Conservation (phyloP, 2,888 invertebrate species). For the Lochmaea capreae region DNA sequence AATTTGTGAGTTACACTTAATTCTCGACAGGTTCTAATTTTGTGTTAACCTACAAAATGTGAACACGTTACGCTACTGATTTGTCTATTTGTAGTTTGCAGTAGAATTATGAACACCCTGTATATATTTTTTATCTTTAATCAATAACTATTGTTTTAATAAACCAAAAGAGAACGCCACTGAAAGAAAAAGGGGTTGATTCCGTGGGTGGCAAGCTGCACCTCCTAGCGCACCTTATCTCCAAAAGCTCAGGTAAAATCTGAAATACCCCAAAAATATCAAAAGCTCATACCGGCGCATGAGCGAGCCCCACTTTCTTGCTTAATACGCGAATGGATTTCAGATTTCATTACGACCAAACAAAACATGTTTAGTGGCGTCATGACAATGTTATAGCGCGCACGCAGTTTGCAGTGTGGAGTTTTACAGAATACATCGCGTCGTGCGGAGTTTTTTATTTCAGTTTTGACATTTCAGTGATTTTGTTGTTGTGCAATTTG, state of each 20-base stretch:
- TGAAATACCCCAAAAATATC: conserved; percentile 40
- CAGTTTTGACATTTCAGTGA: conserved; percentile 39
- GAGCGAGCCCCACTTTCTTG: conserved; percentile 31
- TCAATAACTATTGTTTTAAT: no score
- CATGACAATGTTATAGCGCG: conserved; percentile 45
- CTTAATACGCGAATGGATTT: conserved; percentile 45
- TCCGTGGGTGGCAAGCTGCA: conserved; percentile 59
- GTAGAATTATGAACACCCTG: no score
- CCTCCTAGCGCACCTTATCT: conserved; percentile 47
- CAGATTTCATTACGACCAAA: conserved; percentile 33
- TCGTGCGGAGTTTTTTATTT: conserved; percentile 37
- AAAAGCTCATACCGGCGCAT: conserved; percentile 28
- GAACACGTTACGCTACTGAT: no score
- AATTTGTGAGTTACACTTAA: no score
- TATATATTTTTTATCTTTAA: no score
- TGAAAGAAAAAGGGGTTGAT: conserved; percentile 36
- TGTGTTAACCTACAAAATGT: no score
- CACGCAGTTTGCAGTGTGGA: conserved; percentile 39
- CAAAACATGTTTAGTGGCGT: conserved; percentile 44
- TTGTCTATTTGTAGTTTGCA: no score
- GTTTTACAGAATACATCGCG: conserved; percentile 34
- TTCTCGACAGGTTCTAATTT: no score
- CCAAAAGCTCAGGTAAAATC: conserved; percentile 47
- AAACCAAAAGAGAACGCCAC: conserved; percentile 1
- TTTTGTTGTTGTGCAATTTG: conserved; percentile 43